Evolutionary conservation across 2,888 invertebrate species (phyloP).

Genomic region (Drosophila helvetica): DNA sequence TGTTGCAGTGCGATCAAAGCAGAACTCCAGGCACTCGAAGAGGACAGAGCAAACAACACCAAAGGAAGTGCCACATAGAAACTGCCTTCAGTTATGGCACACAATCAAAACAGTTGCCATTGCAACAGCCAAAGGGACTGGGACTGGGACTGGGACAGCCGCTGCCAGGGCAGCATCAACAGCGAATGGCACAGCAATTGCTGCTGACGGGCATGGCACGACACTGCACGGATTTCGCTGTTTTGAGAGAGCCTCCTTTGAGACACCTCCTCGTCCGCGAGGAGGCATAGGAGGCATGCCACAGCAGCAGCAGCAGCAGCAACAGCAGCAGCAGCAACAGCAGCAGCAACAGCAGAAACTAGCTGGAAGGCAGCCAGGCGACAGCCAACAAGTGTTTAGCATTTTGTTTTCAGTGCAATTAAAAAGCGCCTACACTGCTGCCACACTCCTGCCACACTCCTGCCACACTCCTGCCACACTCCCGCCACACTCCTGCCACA

Average conservation of each 20-base stretch:
- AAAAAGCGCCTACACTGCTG: slow-evolving; percentile 61
- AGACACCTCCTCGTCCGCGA: slow-evolving; percentile 55
- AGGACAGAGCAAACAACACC: neutral
- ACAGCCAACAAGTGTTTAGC: slow-evolving; percentile 75
- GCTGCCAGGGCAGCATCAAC: neutral
- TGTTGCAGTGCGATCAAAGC: slow-evolving; percentile 46
- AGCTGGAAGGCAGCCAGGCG: slow-evolving; percentile 57
- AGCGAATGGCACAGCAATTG: slow-evolving; percentile 21
- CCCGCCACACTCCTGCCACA: slow-evolving; percentile 1
- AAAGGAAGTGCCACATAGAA: slow-evolving; percentile 25
- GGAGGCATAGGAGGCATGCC: slow-evolving; percentile 6
- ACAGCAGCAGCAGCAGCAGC: no score
- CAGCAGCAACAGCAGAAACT: slow-evolving; percentile 36
- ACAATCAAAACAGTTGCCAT: slow-evolving; percentile 51
- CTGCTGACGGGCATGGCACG: slow-evolving; percentile 1
- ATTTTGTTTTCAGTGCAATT: slow-evolving; percentile 75
- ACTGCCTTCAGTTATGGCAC: slow-evolving; percentile 64
- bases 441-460: slow-evolving; percentile 33
- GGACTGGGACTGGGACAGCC: neutral
- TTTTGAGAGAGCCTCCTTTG: slow-evolving; percentile 41
- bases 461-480: slow-evolving; percentile 41
- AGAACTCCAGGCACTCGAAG: slow-evolving; percentile 24
- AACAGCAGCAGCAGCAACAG: neutral
- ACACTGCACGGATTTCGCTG: slow-evolving; percentile 12
- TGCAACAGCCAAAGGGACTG: slow-evolving; percentile 5